Evolutionary conservation across 2,797 vertebrate genomes (phyloP).

Genomic region (Anableps anableps): DNA sequence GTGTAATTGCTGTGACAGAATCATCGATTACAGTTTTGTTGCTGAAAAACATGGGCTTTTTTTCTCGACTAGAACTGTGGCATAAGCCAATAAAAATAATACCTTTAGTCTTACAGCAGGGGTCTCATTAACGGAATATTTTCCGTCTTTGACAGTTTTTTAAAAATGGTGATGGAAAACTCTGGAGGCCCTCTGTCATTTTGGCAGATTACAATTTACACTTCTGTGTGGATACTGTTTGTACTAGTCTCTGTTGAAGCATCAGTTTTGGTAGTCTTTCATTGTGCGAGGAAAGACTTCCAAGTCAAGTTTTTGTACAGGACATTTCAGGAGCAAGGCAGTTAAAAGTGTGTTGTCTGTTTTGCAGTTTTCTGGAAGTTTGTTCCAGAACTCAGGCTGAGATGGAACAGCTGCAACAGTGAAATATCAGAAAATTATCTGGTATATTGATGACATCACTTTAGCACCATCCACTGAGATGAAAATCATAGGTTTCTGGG

Average conservation of each 20-base stretch:
- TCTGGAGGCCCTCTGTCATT: too few species aligned
- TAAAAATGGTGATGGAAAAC: too few species aligned
- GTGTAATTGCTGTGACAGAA: neutral
- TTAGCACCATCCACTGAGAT: neutral
- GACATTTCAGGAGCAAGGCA: too few species aligned
- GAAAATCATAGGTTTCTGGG: neutral
- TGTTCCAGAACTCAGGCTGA: neutral
- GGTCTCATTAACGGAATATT: too few species aligned
- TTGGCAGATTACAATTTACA: too few species aligned
- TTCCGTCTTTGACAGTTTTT: too few species aligned
- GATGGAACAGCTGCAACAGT: neutral
- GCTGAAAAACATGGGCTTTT: neutral
- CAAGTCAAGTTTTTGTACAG: too few species aligned
- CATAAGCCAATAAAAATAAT: too few species aligned
- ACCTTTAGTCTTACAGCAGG: too few species aligned
- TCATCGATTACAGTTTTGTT: neutral
- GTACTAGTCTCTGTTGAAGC: neutral
- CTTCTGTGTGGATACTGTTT: too few species aligned
- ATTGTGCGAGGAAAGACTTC: neutral
- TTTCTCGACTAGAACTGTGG: neutral
- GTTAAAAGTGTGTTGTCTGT: too few species aligned
- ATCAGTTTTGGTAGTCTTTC: neutral
- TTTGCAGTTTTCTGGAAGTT: too few species aligned
- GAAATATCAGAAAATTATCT: neutral
- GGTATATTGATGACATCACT: neutral